Conservation (phyloP, 2,113 vertebrate genomes). For the Toxotes chatareus region DNA sequence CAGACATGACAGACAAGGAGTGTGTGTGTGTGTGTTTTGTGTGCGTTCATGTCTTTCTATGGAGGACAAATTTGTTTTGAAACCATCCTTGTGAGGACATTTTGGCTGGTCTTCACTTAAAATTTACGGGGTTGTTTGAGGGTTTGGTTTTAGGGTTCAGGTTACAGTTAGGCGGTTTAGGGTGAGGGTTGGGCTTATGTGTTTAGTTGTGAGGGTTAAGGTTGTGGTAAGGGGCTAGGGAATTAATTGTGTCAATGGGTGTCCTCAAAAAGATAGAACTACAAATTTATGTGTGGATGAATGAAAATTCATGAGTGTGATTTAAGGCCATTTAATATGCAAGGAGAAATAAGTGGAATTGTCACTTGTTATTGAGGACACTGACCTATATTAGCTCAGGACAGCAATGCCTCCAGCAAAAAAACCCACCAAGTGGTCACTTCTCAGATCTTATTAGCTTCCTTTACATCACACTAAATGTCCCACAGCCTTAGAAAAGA, state of each 20-base stretch:
- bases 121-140: too few relatives aligned
- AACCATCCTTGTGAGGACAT: too few relatives aligned
- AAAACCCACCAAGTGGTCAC: slow-evolving; percentile 30
- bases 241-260: too few relatives aligned
- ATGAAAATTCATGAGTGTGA: slow-evolving; percentile 14
- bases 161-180: too few relatives aligned
- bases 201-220: too few relatives aligned
- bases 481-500: slow-evolving; percentile 1
- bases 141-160: too few relatives aligned
- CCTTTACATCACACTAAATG: slow-evolving; percentile 15
- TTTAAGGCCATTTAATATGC: slow-evolving; percentile 47
- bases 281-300: not conserved
- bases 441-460: slow-evolving; percentile 41
- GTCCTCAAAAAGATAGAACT: too few relatives aligned
- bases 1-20: slow-evolving; percentile 5
- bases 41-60: not conserved
- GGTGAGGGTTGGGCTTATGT: too few relatives aligned
- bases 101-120: too few relatives aligned
- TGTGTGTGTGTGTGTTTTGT: slow-evolving; percentile 12
- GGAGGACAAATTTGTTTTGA: too few relatives aligned
- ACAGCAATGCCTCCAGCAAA: slow-evolving; percentile 49
- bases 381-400: slow-evolving; percentile 55
- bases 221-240: too few relatives aligned
- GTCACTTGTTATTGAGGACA: slow-evolving; percentile 73
- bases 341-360: slow-evolving; percentile 53